phyloP scores from a whole-genome alignment of 2,888 invertebrate species.

The Epirrhoe tristata region DNA sequence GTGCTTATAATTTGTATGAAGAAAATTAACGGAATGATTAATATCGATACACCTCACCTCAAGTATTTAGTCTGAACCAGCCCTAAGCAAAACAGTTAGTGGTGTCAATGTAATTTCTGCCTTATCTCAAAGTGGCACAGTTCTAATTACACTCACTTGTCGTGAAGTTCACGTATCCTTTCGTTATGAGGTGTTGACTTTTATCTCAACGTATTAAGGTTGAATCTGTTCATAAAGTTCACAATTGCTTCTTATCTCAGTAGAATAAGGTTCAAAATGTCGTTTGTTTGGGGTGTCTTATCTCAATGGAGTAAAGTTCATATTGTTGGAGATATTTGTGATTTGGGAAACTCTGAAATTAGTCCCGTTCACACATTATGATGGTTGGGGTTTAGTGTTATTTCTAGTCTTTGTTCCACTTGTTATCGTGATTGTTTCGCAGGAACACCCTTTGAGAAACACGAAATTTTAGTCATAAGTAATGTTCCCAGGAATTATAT shows the following conservation, averaged over 20 bases:
- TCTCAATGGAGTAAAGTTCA: constrained; percentile 20
- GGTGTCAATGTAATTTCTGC: constrained; percentile 18
- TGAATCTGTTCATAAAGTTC: constrained; percentile 8
- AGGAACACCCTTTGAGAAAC: background rate
- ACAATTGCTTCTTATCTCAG: constrained; percentile 18
- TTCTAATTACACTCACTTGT: constrained; percentile 19
- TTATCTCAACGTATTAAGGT: constrained; percentile 23
- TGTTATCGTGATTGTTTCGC: constrained; percentile 19
- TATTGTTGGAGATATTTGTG: constrained; percentile 11
- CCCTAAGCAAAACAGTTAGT: constrained; percentile 6
- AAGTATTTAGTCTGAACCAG: background rate
- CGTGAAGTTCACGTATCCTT: background rate
- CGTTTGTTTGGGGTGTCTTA: constrained; percentile 14
- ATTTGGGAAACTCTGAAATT: constrained; percentile 28
- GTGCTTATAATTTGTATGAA: too few relatives aligned
- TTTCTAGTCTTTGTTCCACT: constrained; percentile 30
- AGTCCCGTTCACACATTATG: constrained; percentile 37
- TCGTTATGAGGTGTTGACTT: constrained; percentile 3
- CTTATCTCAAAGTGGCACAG: constrained; percentile 25
- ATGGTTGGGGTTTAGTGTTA: constrained; percentile 36
- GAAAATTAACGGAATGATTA: too few relatives aligned
- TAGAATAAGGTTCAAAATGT: constrained; percentile 22
- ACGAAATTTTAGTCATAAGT: too few relatives aligned
- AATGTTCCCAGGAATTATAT: too few relatives aligned
- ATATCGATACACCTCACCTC: too few relatives aligned